These are phyloP conservation scores for Rhaphigaster nebulosa DNA, from an alignment of 2,888 invertebrate species.

Conservation along the genomic window DNA sequence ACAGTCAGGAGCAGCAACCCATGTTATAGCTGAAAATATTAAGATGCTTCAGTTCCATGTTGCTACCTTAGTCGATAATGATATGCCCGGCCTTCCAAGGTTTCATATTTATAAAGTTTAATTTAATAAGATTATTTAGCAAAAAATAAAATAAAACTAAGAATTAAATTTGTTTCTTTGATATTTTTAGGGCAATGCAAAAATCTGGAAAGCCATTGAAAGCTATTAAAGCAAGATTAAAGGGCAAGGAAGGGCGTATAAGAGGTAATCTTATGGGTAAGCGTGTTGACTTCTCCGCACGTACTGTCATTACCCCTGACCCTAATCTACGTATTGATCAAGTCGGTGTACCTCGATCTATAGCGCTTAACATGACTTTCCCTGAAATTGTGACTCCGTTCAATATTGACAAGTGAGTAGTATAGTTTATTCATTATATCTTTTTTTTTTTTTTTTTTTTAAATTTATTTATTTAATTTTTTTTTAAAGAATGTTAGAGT, in stretches of 20 bases:
- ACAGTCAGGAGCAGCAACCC: conserved; percentile 96
- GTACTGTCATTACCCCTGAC: conserved; percentile 98
- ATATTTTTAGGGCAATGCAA: conserved; percentile 87
- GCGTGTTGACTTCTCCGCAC: conserved; percentile 99
- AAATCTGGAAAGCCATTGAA: conserved; percentile 99
- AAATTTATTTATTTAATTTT: conserved; percentile 67
- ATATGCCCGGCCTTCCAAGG: conserved; percentile 97
- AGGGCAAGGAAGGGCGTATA: conserved; percentile 99
- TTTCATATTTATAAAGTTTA: conserved; percentile 66
- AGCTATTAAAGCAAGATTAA: conserved; percentile 94
- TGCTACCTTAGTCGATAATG: conserved; percentile 97
- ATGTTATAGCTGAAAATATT: conserved; percentile 96
- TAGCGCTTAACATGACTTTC: conserved; percentile 99
- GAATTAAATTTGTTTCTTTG: not conserved
- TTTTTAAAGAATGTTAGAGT: conserved; percentile 80
- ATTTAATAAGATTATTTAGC: not conserved
- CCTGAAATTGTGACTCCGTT: conserved; percentile 99
- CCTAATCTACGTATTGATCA: conserved; percentile 95
- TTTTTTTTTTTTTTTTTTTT: conserved; percentile 57
- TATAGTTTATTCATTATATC: not conserved
- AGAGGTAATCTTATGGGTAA: conserved; percentile 99
- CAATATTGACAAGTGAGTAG: conserved; percentile 91
- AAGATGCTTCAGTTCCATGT: conserved; percentile 99
- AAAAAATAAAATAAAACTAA: conserved; percentile 5
- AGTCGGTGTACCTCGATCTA: conserved; percentile 95